Base-by-base conservation (phyloP, 2,113 vertebrate genomes). In the Epinephelus fuscoguttatus region DNA sequence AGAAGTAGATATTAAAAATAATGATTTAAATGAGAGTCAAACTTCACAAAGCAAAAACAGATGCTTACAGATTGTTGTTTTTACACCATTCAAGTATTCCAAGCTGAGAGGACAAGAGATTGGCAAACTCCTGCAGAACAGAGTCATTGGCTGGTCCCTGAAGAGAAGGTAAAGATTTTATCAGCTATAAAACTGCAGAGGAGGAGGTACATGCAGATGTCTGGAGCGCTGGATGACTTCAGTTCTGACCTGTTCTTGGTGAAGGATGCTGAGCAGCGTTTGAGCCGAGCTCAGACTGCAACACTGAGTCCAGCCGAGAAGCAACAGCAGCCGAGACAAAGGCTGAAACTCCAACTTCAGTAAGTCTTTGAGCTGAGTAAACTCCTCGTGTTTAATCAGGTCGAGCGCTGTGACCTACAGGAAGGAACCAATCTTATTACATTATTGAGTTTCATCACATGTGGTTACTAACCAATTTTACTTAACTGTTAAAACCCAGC, bases 231-330 rank as follows among this genome's bases (percentile, higher is more conserved):
- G 10, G n/a, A 63, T 17, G 42, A 3, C 30, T 55, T 52, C 10
- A 7, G 45, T 19, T 49, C 74, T 82, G 91, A 98, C 98, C 97
- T 94, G 96, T 57, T 96, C 94, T 71, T 94, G 91, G 87, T 98
- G 97, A 14, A 99, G 95, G 52, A 95, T 85, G 69, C 88, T 83
- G n/a, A 99, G 96, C 72, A 99, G 94, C 12, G 47, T 88, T 74
- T 96, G 96, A 68, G 97, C 98, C 0, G 97, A 97, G 62, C 93
- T 94, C 27, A 98, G 90, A 68, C 96, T 98, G 88, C 95, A 96
- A 85, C 97, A 99, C 52, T 98, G 96, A 75, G 94, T 97, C 98
- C 98, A 99, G 61, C 98, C 98, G 64, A 99, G 94, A 66, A 99
- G 95, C 69, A 99, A 89, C 17, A 99, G 93, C 40, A 99, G 96